Base-by-base conservation (phyloP, 2,888 invertebrate species). In the Trissoscelio sp. region DNA sequence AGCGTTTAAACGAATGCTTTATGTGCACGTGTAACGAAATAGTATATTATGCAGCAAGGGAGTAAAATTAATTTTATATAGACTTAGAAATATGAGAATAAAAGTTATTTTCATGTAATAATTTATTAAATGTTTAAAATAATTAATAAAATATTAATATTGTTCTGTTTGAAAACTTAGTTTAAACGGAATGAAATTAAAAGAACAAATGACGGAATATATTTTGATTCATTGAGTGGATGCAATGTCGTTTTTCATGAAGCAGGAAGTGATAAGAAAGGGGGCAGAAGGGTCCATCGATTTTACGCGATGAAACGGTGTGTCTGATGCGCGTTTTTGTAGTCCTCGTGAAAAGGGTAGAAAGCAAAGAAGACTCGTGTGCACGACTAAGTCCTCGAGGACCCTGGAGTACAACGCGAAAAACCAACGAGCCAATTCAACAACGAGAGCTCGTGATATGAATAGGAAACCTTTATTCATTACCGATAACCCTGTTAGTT, bases 381-480 rank as follows among this genome's bases (percentile, higher is more conserved):
- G 75, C 34, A 58, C 55, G 34, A 31, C 55, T 53, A 46, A 39
- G 72, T 58, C 64, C 46, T 66, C 51, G 58, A 72, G 57, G 44
- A 51, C 79, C 44, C 39, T 70, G 37, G 16, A 66, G 74, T 69
- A 37, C 69, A 69, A 58, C 69, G 42, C 69, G 62, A 74, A 80
- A 80, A 74, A 80, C 55, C 74, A 53, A 62, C 69, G 73, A 69
- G 67, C 60, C 79, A 79, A 73, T 79, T 79, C 37, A 79, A 51
- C 66, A 55, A 66, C 67, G 60, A 67, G 67, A 55, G 79, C 55
- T 66, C 79, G 64, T 57, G 48, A 62, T 62, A 73, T 79, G 73
- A 79, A 73, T 73, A 51, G 64, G 44, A 60, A 57, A 60, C 46
- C 67, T 79, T 79, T 79, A 79, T 79, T 73, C 73, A 79, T 79